Evolutionary conservation across 2,113 vertebrate genomes (phyloP).

Genomic region (Solenodon paradoxus): DNA sequence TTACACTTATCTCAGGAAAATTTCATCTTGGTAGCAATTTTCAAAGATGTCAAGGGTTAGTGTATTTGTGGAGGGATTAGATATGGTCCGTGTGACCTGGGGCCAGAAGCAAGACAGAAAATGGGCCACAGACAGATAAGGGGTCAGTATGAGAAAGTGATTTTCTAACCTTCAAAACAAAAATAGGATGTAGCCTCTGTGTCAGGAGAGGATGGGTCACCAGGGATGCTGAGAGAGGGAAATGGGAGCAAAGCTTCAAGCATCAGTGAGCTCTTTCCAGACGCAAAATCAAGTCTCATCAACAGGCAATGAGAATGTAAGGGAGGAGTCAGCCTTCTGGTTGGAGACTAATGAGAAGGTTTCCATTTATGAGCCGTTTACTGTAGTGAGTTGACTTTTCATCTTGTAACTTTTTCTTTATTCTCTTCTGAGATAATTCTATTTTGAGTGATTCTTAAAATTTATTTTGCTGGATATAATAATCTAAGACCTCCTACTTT

Average conservation of each 20-base stretch:
- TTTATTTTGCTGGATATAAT: background rate
- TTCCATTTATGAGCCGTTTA: constrained; percentile 14
- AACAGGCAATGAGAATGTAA: background rate
- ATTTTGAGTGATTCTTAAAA: constrained; percentile 51
- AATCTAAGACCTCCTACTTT: constrained; percentile 2
- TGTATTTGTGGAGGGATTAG: constrained; percentile 38
- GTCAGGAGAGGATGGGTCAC: background rate
- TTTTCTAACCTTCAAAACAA: constrained; percentile 52
- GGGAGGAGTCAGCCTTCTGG: background rate
- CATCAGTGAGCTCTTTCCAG: background rate
- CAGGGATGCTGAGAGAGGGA: background rate
- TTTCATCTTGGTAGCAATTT: constrained; percentile 48
- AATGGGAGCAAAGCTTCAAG: background rate
- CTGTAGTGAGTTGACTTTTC: background rate
- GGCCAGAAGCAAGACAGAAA: background rate
- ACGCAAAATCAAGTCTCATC: constrained; percentile 39
- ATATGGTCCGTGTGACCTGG: background rate
- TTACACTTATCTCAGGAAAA: background rate
- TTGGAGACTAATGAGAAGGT: constrained; percentile 14
- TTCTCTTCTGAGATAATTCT: constrained; percentile 38
- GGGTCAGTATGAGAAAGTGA: background rate
- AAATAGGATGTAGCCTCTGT: background rate
- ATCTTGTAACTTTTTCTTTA: background rate
- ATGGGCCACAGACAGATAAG: background rate
- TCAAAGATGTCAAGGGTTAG: constrained; percentile 42